Conservation (phyloP, 2,113 vertebrate genomes). For the Myodes glareolus region DNA sequence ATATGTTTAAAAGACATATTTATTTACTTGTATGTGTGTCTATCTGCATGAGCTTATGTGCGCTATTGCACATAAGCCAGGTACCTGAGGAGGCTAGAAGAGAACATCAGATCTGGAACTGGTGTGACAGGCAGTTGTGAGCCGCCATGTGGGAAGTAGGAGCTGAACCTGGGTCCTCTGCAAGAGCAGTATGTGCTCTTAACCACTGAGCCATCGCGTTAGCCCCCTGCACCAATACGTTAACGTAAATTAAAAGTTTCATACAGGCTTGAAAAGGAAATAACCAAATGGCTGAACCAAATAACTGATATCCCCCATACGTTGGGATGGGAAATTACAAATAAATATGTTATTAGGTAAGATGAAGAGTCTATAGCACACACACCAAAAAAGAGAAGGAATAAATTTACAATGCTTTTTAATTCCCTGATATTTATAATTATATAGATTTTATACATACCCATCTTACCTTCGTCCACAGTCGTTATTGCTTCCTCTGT, state of each 20-base stretch:
- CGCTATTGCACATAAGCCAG: too few species aligned
- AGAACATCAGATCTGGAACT: neutral
- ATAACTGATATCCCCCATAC: neutral
- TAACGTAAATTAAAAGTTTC: neutral
- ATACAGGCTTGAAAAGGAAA: constrained; percentile 13
- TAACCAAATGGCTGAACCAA: constrained; percentile 36
- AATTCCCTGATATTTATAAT: neutral
- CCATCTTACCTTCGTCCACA: constrained; percentile 96
- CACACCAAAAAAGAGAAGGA: constrained; percentile 60
- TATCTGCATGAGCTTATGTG: neutral
- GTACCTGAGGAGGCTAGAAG: neutral
- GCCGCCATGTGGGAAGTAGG: too few species aligned
- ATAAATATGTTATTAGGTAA: neutral
- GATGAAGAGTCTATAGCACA: neutral
- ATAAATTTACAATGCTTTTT: neutral
- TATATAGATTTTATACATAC: constrained; percentile 82
- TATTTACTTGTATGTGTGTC: neutral
- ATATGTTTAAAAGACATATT: neutral
- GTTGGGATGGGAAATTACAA: constrained; percentile 23
- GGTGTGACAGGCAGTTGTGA: neutral
- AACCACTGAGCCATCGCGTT: neutral
- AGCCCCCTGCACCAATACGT: neutral
- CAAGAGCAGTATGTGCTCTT: neutral
- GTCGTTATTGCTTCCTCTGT: constrained; percentile 94
- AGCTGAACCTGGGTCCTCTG: too few species aligned